Evolutionary conservation across 2,888 invertebrate genomes (phyloP), one percentile per base, ranked within the genome.

Genomic region (Chesias legatella): DNA sequence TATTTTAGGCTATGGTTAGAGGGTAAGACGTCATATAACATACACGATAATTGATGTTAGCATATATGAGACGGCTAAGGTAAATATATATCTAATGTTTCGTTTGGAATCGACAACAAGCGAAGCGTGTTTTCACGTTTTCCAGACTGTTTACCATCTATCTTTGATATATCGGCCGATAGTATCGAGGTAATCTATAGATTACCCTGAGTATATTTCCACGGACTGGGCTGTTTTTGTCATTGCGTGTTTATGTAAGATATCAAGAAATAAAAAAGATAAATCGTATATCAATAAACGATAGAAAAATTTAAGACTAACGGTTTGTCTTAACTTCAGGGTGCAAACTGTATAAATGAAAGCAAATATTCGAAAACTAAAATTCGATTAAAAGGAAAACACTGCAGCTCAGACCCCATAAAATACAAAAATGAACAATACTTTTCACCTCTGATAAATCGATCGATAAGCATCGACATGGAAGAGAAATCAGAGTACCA

Each of bases 151-250:
- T 60, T 54, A 56, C 36, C 33, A 40, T 59, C 55, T 49, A 56
- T 56, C 49, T 48, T 49, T 43, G 44, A 57, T 54, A 44, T 31
- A 43, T 45, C 30, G 37, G 8, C 37, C 41, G 47, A 58, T 58
- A 60, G 37, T 48, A 49, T 43, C 42, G 48, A 51, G 10, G 43
- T 60, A 54, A 69, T 68, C 69, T 45, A 45, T 41, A 36, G 53
- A 58, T 55, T 52, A 53, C 44, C 50, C 44, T 44, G 34, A 44
- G 64, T 60, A 67, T 36, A 64, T 70, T 65, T 68, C 63, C 67
- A 55, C 47, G 50, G 44, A 51, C 51, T 53, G 44, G 27, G 22
- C 37, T 37, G 40, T 51, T 40, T 56, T 67, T 68, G 54, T 53
- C 53, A 49, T 33, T 21, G 36, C 8, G 36, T 53, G 44, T 51